These are phyloP conservation scores for Drymodes brunneopygia DNA, from an alignment of 2,113 vertebrate species.

Conservation along the genomic window DNA sequence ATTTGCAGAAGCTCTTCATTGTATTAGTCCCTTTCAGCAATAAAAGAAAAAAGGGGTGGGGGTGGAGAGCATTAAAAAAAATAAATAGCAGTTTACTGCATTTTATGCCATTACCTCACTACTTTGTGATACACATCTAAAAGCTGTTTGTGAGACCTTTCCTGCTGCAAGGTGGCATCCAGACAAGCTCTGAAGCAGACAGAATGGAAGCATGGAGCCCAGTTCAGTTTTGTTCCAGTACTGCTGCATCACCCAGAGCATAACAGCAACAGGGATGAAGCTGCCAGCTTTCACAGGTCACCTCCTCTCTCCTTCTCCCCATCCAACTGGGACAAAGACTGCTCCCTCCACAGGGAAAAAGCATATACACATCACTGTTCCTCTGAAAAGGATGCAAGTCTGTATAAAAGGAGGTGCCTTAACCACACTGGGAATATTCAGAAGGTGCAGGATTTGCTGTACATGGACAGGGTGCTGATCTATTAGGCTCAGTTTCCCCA, in stretches of 20 bases:
- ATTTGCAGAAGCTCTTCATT: constrained; percentile 34
- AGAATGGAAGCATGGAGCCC: neutral
- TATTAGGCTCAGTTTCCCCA: neutral
- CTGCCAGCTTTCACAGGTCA: neutral
- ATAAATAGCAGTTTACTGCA: neutral
- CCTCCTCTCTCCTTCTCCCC: neutral
- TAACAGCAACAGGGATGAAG: neutral
- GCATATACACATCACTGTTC: neutral
- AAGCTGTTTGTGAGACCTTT: neutral
- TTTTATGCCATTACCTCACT: constrained; percentile 37
- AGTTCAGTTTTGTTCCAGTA: neutral
- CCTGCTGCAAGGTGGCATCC: neutral
- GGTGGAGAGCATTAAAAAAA: constrained; percentile 12
- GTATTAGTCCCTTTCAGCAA: constrained; percentile 34
- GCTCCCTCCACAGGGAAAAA: neutral
- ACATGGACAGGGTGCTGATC: neutral
- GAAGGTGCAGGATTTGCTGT: neutral
- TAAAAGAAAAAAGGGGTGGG: neutral
- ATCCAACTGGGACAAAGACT: neutral
- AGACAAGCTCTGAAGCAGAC: neutral
- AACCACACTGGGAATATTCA: neutral
- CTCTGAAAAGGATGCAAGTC: neutral
- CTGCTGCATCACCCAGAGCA: neutral
- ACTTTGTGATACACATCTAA: constrained; percentile 23
- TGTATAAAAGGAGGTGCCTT: neutral